A percentile compares a stretch with the other conserved stretches of the same genome.
Conservation (phyloP, 1,140 invertebrate genomes). For the Ceratosolen fusciceps region DNA sequence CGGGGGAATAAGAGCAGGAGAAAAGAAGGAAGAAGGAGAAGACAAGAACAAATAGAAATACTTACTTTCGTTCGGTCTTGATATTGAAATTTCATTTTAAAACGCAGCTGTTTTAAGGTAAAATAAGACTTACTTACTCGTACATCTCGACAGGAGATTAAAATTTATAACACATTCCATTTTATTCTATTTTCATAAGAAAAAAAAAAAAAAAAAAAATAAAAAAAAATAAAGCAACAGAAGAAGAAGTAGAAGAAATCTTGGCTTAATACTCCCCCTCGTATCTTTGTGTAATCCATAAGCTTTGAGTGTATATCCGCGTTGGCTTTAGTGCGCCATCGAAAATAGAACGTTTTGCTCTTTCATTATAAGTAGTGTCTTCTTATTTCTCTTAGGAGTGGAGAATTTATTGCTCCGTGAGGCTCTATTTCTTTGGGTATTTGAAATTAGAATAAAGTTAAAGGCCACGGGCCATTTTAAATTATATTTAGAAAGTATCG, state of each 20-base stretch:
- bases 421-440: constrained; percentile 4
- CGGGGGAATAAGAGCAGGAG: too few relatives aligned
- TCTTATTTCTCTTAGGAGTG: not conserved
- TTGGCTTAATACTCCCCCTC: not conserved
- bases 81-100: not conserved
- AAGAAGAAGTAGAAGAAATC: too few relatives aligned
- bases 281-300: constrained; percentile 3
- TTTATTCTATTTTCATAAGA: constrained; percentile 7
- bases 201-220: too few relatives aligned
- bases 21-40: not conserved
- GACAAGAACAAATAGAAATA: not conserved
- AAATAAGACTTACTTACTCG: not conserved
- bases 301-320: not conserved
- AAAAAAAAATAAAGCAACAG: too few relatives aligned
- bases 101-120: constrained; percentile 9
- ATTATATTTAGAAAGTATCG: constrained; percentile 5
- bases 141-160: not conserved
- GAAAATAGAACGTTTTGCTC: constrained; percentile 11
- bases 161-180: not conserved
- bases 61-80: not conserved
- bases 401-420: constrained; percentile 1
- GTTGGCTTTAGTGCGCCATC: not conserved
- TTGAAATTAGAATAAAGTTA: constrained; percentile 3
- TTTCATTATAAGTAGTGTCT: constrained; percentile 6
- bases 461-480: not conserved